These are phyloP conservation scores for Theonella swinhoei DNA, from an alignment of 37 sponge, comb jelly and placozoan species.

Conservation along the genomic window DNA sequence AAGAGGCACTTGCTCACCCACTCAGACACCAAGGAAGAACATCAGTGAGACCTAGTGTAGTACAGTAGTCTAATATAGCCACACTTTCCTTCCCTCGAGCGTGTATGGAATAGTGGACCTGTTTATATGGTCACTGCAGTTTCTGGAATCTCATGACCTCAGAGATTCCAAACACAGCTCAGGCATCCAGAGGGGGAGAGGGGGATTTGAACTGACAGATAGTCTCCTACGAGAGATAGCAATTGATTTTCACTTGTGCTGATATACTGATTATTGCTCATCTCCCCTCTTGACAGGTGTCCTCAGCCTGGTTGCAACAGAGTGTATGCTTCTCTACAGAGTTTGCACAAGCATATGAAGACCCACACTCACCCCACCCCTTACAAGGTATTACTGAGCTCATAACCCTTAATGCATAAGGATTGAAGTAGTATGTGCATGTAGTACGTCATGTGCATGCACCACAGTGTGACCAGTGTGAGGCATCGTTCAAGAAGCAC, in stretches of 20 bases:
- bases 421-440: background rate
- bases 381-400: constrained; percentile 37
- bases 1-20: constrained; percentile 50
- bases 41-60: constrained; percentile 1
- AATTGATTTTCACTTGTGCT: too few relatives aligned
- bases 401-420: too few relatives aligned
- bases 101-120: background rate
- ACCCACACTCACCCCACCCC: constrained; percentile 46
- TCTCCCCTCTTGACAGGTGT: too few relatives aligned
- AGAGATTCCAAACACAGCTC: too few relatives aligned
- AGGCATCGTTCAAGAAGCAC: constrained; percentile 57
- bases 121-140: background rate
- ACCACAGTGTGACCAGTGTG: constrained; percentile 21
- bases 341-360: constrained; percentile 53
- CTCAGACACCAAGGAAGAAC: constrained; percentile 24
- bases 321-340: constrained; percentile 40
- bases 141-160: too few relatives aligned
- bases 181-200: too few relatives aligned
- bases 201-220: too few relatives aligned
- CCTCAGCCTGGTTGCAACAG: constrained; percentile 45
- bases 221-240: too few relatives aligned
- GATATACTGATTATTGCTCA: too few relatives aligned
- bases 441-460: background rate
- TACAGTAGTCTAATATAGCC: background rate
- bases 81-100: background rate